These are phyloP conservation scores for Erebia epiphron DNA, from an alignment of 2,888 invertebrate genomes.

Conservation along the genomic window DNA sequence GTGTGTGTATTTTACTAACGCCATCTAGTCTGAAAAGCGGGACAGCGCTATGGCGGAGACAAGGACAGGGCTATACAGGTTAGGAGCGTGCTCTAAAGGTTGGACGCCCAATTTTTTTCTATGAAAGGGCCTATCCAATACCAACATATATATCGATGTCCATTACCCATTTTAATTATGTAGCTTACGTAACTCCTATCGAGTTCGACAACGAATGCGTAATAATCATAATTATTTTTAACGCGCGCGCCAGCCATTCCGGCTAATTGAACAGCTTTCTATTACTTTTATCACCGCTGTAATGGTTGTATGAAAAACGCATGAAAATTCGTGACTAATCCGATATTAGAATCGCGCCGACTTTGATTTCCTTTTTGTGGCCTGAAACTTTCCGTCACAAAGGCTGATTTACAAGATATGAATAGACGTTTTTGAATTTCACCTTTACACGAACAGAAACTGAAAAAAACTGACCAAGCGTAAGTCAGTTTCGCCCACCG, in stretches of 20 bases:
- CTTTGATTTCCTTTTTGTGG: slow-evolving; percentile 42
- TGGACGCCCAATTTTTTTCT: no score
- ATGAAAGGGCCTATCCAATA: no score
- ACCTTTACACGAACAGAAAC: background rate
- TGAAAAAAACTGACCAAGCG: no score
- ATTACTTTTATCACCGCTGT: slow-evolving; percentile 38
- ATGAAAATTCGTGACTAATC: slow-evolving; percentile 52
- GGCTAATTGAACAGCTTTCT: slow-evolving; percentile 36
- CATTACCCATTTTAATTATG: no score
- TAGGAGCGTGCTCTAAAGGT: no score
- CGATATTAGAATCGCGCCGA: slow-evolving; percentile 39
- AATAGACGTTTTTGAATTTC: background rate
- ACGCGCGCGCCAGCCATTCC: slow-evolving; percentile 30
- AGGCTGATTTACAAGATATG: slow-evolving; percentile 30
- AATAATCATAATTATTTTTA: slow-evolving; percentile 34
- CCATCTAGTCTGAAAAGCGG: no score
- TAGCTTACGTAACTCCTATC: slow-evolving; percentile 11
- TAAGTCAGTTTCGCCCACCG: no score
- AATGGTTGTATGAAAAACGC: slow-evolving; percentile 33
- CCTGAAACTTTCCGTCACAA: slow-evolving; percentile 36
- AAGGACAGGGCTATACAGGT: no score
- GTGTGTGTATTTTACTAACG: no score
- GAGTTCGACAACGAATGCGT: slow-evolving; percentile 28
- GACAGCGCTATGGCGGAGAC: no score
- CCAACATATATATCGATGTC: no score